Conservation (phyloP, 2,888 invertebrate species). For the Melieria picta region DNA sequence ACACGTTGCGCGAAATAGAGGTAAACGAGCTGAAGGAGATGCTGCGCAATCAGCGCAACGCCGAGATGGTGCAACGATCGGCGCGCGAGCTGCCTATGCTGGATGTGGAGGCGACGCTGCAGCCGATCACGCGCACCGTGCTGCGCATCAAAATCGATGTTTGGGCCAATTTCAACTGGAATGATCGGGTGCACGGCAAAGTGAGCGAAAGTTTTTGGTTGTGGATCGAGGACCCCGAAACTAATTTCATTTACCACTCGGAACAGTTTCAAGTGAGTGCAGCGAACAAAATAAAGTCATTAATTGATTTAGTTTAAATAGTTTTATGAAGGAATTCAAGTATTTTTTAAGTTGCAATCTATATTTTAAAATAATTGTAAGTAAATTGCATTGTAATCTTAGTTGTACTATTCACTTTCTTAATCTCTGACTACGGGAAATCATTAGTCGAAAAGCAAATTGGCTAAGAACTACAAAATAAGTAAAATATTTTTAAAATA, state of each 20-base stretch:
- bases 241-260: constrained; percentile 94
- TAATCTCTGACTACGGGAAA: too few relatives aligned
- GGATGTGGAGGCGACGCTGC: constrained; percentile 83
- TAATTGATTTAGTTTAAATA: neutral
- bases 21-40: constrained; percentile 85
- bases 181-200: constrained; percentile 88
- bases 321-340: too few relatives aligned
- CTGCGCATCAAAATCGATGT: constrained; percentile 84
- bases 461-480: too few relatives aligned
- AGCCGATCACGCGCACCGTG: constrained; percentile 95
- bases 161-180: constrained; percentile 84
- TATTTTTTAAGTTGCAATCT: neutral
- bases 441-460: too few relatives aligned
- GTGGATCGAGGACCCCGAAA: constrained; percentile 97
- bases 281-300: neutral
- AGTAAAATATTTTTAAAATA: too few relatives aligned
- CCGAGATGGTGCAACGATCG: constrained; percentile 80
- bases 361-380: neutral
- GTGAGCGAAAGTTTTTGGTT: constrained; percentile 93
- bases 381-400: neutral
- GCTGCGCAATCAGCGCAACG: constrained; percentile 78
- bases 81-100: constrained; percentile 87
- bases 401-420: too few relatives aligned
- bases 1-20: constrained; percentile 86
- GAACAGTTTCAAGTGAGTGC: constrained; percentile 78